Evolutionary conservation across 2,888 invertebrate genomes (phyloP), one percentile per base, ranked within the genome.

Genomic region (Sicus ferrugineus): DNA sequence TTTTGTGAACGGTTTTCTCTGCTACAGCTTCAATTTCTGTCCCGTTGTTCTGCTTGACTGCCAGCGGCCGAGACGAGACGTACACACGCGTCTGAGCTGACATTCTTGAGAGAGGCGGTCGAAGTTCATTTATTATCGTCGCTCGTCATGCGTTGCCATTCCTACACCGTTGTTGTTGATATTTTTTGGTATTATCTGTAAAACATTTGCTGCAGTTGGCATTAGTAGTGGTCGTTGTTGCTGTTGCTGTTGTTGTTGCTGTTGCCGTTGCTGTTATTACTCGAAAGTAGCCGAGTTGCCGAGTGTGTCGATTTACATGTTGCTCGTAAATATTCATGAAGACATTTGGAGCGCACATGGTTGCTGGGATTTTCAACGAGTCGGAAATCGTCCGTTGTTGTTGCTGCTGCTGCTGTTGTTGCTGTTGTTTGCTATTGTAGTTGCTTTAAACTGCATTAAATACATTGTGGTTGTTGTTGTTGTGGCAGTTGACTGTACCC

Each of bases 71-170:
- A 52, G 50, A 38, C 19, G n/a, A 19, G n/a, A n/a, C 30, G 63
- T 64, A 28, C 21, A 14, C 21, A 64, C 64, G 52, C 23, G 30
- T 46, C 30, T 59, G 16, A 28, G 63, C 50, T 34, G 56, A 23
- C 48, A 34, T 34, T 28, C 34, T 58, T 58, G 48, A 67, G 70
- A 69, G n/a, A n/a, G n/a, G n/a, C n/a, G n/a, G 73, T 73, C 73
- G 71, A 73, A 73, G 73, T 73, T 73, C 71, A 73, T 71, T 73
- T 73, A 73, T 70, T 73, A 73, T 73, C 73, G 71, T 71, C 50
- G 67, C 68, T 73, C 67, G 67, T 68, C 70, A 71, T 73, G 73
- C 71, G 68, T 70, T 65, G 68, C 71, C 67, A 70, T 70, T 66
- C 66, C 46, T 61, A 48, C n/a, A n/a, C 64, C 67, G 67, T 65